Percentiles rank a stretch among this genome's conserved stretches.
phyloP scores from a whole-genome alignment of 1,140 invertebrate genomes.

The Diorhabda sublineata region DNA sequence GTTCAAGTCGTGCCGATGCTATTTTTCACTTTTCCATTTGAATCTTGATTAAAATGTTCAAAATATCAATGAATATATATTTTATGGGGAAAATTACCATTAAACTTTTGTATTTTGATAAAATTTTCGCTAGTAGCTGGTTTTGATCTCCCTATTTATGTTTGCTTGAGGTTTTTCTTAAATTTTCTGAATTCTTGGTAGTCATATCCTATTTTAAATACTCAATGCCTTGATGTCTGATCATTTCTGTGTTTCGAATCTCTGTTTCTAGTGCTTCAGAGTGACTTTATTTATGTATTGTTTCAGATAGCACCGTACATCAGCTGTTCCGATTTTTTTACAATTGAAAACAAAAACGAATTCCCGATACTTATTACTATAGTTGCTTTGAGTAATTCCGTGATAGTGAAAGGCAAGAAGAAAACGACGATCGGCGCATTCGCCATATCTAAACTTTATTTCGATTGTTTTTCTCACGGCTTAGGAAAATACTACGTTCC shows the following conservation, averaged over 20 bases:
- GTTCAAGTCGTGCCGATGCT: too few relatives aligned
- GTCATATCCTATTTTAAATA: too few relatives aligned
- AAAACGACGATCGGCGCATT: slow-evolving; percentile 17
- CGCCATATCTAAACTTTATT: slow-evolving; percentile 17
- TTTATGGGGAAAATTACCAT: too few relatives aligned
- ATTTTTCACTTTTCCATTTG: too few relatives aligned
- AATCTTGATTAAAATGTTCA: too few relatives aligned
- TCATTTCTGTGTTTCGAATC: neutral
- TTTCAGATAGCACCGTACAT: slow-evolving; percentile 29
- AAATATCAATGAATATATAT: too few relatives aligned
- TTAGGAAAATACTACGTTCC: slow-evolving; percentile 24
- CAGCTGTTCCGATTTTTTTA: slow-evolving; percentile 21
- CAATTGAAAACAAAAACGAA: slow-evolving; percentile 24
- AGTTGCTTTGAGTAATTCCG: slow-evolving; percentile 21
- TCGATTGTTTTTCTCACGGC: slow-evolving; percentile 21
- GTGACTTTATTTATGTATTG: neutral
- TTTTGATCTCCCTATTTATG: too few relatives aligned
- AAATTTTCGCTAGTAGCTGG: too few relatives aligned
- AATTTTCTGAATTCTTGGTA: too few relatives aligned
- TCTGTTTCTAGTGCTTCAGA: neutral
- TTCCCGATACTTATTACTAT: slow-evolving; percentile 28
- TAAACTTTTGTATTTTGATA: too few relatives aligned
- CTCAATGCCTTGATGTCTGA: too few relatives aligned
- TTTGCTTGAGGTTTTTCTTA: too few relatives aligned
- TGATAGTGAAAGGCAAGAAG: slow-evolving; percentile 17